Base-by-base conservation (phyloP, 1,140 invertebrate species). In the Ylistrum balloti region DNA sequence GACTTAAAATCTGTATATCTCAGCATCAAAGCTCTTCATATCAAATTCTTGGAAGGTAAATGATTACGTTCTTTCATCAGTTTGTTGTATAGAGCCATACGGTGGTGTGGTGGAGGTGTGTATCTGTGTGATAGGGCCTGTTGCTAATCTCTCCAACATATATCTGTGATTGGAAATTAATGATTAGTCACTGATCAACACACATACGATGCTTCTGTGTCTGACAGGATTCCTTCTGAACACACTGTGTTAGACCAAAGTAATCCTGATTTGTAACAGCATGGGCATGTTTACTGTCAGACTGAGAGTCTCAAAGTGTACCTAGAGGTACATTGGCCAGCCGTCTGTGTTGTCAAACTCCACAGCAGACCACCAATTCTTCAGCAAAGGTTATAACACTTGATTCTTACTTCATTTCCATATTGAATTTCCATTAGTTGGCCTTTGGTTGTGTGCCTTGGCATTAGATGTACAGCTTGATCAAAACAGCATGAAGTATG, bases 351-450 rank as follows among this genome's bases (percentile, higher is more conserved):
- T n/a, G n/a, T 74, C 56, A 74, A 74, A 74, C 56, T 45, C 10
- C 13, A 38, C 35, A 38, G 35, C 20, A 45, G 41, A 45, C 41
- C 41, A 13, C 56, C 22, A 74, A 74, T 74, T 28, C n/a, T 74
- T 74, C 28, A 74, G 56, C 56, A 74, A 74, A 74, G 56, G 56
- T 74, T 74, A n/a, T 28, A n/a, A 28, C 56, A 74, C 56, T 74
- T 74, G 56, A 74, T 74, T 74, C 56, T 74, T 74, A 74, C 56
- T 74, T 74, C 56, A 74, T 74, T 74, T 74, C 56, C 56, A 74
- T 74, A 74, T 74, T 74, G 56, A 74, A 74, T 74, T 74, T 74
- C 56, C 56, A 74, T 74, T 74, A 28, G 56, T 74, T 74, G n/a
- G 41, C 41, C 41, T 45, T 45, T 45, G 0, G 56, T 74, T 74